Base-by-base conservation (phyloP, 2,888 invertebrate genomes). In the Empis livida region DNA sequence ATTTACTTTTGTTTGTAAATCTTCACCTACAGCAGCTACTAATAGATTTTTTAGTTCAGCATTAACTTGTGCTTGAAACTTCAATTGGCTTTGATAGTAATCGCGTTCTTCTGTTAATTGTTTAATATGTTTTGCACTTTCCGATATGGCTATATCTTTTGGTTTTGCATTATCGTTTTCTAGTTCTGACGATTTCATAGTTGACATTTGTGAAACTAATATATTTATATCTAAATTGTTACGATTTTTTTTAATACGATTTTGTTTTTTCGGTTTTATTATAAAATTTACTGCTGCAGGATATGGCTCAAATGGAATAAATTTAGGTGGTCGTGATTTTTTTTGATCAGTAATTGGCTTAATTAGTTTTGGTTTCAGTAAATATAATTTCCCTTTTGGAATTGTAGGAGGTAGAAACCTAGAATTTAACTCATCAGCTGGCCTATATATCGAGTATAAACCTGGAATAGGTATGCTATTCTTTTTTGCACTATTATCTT, bases 11-110 rank as follows among this genome's bases (percentile, higher is more conserved):
- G 80, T 82, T 67, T 94, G 85, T 46, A 95, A 73, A 70, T 95
- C 95, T 68, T 94, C 95, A 9, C 94, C 95, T 56, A 96, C 88
- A 13, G 94, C 92, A 10, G 95, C 94, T 8, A 96, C 92, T 47
- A 95, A 68, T 65, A 95, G 76, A 59, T 88, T 90, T 66, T 95
- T 95, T 46, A 95, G 71, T 68, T 95, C 95, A 46, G 84, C 80
- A 68, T 94, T 95, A 1, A 94, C 87, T 71, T 90, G 88, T 13
- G 80, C 81, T 72, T 90, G 90, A 62, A 88, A 87, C 61, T 85
- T 87, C n/a, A 88, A 70, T 59, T 90, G 88, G 56, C 82, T 84
- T 59, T 84, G 83, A 39, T 86, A 71, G 59, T 79, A 77, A 54
- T 77, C 75, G 62, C 86, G 84, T 56, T 84, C 83, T 55, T 78